A percentile compares a stretch with the other conserved stretches of the same genome.
Evolutionary conservation across 2,888 invertebrate species (phyloP).

Genomic region (Aleiodes leptofemur): DNA sequence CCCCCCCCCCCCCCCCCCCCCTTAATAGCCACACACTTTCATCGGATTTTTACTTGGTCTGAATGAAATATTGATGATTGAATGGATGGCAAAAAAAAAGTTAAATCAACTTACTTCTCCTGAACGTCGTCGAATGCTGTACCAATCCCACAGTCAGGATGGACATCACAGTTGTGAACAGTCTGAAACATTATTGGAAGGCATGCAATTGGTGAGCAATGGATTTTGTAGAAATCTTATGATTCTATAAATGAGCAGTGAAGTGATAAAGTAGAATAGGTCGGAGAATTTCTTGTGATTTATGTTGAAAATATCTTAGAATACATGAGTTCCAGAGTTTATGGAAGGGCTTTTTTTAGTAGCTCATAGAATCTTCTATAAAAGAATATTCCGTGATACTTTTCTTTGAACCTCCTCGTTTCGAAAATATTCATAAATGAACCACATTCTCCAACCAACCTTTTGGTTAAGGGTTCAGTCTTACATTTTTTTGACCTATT

Average conservation of each 20-base stretch:
- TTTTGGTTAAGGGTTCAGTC: too few species aligned
- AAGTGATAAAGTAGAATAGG: too few species aligned
- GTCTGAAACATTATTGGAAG: conserved; percentile 60
- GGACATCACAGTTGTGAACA: conserved; percentile 78
- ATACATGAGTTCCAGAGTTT: too few species aligned
- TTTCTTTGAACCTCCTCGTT: too few species aligned
- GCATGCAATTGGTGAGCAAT: conserved; percentile 42
- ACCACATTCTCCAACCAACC: too few species aligned
- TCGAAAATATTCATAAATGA: too few species aligned
- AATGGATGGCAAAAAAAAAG: neutral
- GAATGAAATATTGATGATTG: neutral
- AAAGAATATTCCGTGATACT: too few species aligned
- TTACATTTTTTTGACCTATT: neutral
- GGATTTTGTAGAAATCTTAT: conserved; percentile 17
- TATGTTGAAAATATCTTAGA: too few species aligned
- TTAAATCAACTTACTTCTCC: conserved; percentile 70
- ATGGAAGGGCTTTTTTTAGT: neutral
- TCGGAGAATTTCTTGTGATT: too few species aligned
- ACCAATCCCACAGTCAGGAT: conserved; percentile 78
- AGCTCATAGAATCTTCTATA: neutral
- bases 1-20: too few species aligned
- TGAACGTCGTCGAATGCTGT: conserved; percentile 77
- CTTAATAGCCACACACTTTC: neutral
- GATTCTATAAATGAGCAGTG: conserved; percentile 5
- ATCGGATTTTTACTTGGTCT: neutral